Evolutionary conservation across 2,888 invertebrate genomes (phyloP), one percentile per base, ranked within the genome.

Genomic region (Cheilosia pagana): DNA sequence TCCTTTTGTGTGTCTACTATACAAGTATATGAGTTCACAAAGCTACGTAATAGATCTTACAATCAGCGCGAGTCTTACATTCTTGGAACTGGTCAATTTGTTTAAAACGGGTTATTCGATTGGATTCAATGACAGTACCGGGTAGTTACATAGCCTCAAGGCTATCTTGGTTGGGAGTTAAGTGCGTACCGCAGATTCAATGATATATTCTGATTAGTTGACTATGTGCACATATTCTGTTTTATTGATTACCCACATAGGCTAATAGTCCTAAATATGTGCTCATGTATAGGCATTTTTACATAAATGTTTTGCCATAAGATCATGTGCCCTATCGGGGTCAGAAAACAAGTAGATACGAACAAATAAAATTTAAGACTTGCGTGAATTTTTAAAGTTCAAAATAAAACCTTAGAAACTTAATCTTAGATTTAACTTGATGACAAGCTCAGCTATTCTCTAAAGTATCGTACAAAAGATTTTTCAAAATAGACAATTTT

Each of bases 71-170:
- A 8, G 31, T 74, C 19, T 45, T 23, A 63, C 35, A 63, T 74
- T 63, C 55, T 63, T 39, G 19, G 28, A 45, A 63, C 16, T 39
- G 23, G 16, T 35, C 31, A 39, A 25, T 4, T 63, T 23, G 39
- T 4, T 63, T 23, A 45, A 31, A 74, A 53, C 53, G 21, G 55
- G 48, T 59, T 63, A 41, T 21, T 39, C 0, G 21, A 39, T 68
- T 25, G 43, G 25, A 50, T 59, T 57, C 14, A 45, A 50, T 21
- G 19, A 7, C n/a, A 68, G 60, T 62, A 62, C 76, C 35, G 60
- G 62, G 45, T 77, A 16, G 53, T 43, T 14, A 43, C 48, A 23
- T 28, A 45, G n/a, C 23, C 6, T 43, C 77, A 77, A 77, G 77
- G 77, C 45, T 35, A 55, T 62, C 68, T 6, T 45, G 45, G 70